Evolutionary conservation across 2,888 invertebrate species (phyloP), one percentile per base, ranked within the genome.

Genomic region (Hedya salicella): DNA sequence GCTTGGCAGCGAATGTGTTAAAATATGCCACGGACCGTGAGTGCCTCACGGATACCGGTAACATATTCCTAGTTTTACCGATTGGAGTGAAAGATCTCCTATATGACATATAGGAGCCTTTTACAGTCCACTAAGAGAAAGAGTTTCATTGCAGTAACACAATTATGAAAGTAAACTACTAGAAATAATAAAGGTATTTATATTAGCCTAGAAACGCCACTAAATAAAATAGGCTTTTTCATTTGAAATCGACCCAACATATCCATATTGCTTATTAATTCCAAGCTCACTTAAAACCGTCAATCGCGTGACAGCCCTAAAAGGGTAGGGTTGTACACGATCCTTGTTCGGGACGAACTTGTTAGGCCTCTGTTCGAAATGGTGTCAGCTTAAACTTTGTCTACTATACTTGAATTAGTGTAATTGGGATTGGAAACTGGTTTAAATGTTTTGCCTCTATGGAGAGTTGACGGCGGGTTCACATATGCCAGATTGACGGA

Each of bases 271-370:
- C 52, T 53, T 53, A 39, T 53, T 53, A 14, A 11, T n/a, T n/a
- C 54, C 25, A 54, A 40, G n/a, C 39, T 40, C 40, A 21, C 40
- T 36, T 39, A 53, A 52, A 42, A 42, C 54, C 53, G 21, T 54
- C 40, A 39, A 40, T 54, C 21, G 25, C 25, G 53, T 54, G 40
- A 40, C 53, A 54, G 9, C 53, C 40, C 21, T 40, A 1, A 19
- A 40, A 40, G 53, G 53, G 53, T 40, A 54, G 39, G 39, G 39
- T 52, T 52, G 52, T 40, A 40, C 53, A 40, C 36, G 16, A 52
- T 36, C 52, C 13, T 21, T 21, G 39, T 40, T 39, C 19, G 53
- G 39, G 39, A 39, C 1, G n/a, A 36, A 48, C 19, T 54, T 54
- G 53, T 54, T 54, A 54, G 21, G n/a, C n/a, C 21, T 14, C 48